phyloP scores from a whole-genome alignment of 2,888 invertebrate species.

The Eristalis pertinax region DNA sequence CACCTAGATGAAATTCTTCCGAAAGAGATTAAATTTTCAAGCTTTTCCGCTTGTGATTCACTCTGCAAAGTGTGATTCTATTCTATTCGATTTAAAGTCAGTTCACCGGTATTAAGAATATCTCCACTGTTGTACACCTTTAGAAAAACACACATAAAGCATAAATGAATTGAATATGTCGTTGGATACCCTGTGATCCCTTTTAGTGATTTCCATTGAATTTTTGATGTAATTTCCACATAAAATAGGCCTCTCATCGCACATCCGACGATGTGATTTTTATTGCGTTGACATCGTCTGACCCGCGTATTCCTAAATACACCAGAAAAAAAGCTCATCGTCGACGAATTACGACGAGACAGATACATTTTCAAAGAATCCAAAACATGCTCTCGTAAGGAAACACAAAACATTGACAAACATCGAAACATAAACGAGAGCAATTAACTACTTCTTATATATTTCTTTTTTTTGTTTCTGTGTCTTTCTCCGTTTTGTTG shows the following conservation, averaged over 20 bases:
- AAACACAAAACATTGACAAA: constrained; percentile 56
- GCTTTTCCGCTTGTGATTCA: no score
- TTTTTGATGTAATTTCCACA: constrained; percentile 35
- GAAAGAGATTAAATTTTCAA: no score
- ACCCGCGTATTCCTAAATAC: constrained; percentile 36
- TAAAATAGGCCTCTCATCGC: constrained; percentile 24
- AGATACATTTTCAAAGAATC: constrained; percentile 61
- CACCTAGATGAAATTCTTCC: no score
- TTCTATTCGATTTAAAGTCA: no score
- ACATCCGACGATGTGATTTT: constrained; percentile 22
- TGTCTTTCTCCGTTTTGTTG: not conserved
- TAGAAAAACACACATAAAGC: no score
- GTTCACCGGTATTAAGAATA: no score
- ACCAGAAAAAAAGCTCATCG: constrained; percentile 22
- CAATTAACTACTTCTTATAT: constrained; percentile 51
- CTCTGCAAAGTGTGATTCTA: no score
- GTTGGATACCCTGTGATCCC: not conserved
- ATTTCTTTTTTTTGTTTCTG: not conserved
- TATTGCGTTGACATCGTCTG: constrained; percentile 58
- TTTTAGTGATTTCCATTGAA: constrained; percentile 35
- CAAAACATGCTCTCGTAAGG: constrained; percentile 53
- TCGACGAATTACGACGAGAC: constrained; percentile 10
- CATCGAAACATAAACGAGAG: constrained; percentile 69
- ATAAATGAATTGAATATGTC: no score
- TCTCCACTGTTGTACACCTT: no score